phyloP scores from a whole-genome alignment of 2,888 invertebrate genomes.

The Netelia inedita region DNA sequence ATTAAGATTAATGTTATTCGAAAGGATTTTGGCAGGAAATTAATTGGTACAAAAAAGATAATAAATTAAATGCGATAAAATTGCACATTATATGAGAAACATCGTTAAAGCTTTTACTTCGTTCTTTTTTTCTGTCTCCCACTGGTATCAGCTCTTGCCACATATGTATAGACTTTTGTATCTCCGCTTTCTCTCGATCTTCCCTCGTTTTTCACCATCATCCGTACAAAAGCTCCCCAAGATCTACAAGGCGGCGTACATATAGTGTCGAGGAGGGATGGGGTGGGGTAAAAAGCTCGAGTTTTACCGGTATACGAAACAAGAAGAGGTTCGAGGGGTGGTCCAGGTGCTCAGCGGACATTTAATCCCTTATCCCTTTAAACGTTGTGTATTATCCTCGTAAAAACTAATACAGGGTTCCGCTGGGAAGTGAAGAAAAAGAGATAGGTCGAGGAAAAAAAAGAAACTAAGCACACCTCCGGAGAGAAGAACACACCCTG shows the following conservation, averaged over 20 bases:
- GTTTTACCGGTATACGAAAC: slow-evolving; percentile 54
- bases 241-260: slow-evolving; percentile 76
- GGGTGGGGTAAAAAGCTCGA: slow-evolving; percentile 26
- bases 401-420: slow-evolving; percentile 84
- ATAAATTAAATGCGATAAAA: neutral
- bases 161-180: slow-evolving; percentile 25
- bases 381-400: slow-evolving; percentile 85
- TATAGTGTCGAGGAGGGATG: slow-evolving; percentile 62
- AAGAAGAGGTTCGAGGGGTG: slow-evolving; percentile 67
- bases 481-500: slow-evolving; percentile 49
- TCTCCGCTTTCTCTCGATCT: slow-evolving; percentile 46
- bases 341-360: slow-evolving; percentile 77
- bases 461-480: slow-evolving; percentile 24
- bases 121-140: neutral
- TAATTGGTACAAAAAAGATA: no score
- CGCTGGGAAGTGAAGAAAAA: slow-evolving; percentile 63
- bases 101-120: slow-evolving; percentile 1
- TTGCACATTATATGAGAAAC: slow-evolving; percentile 13
- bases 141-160: slow-evolving; percentile 15
- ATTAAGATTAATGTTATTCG: neutral
- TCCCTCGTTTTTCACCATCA: slow-evolving; percentile 70
- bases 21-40: no score
- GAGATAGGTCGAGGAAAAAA: slow-evolving; percentile 3
- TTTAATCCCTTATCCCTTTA: slow-evolving; percentile 85
- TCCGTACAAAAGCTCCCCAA: slow-evolving; percentile 73